These are phyloP conservation scores for Mareca penelope DNA, from an alignment of 2,797 vertebrate species.

Conservation along the genomic window DNA sequence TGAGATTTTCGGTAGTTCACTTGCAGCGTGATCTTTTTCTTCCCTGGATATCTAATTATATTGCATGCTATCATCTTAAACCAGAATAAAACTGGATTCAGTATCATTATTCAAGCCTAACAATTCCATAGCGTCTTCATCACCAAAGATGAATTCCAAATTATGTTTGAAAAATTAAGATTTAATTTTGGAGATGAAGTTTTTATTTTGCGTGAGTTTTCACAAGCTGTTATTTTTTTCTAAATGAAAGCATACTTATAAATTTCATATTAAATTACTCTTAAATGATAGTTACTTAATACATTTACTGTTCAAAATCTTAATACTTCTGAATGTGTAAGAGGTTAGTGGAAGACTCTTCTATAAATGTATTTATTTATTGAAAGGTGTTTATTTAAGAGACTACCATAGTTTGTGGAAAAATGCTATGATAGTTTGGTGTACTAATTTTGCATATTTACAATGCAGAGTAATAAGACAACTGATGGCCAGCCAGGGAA, in stretches of 20 bases:
- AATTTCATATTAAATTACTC: background rate
- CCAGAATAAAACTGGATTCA: background rate
- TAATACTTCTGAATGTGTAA: background rate
- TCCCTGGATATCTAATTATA: background rate
- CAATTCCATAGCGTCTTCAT: background rate
- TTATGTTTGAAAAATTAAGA: background rate
- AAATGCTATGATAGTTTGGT: background rate
- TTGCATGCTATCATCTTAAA: background rate
- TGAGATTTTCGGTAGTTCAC: background rate
- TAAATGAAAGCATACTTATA: background rate
- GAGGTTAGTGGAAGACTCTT: background rate
- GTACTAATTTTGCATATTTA: background rate
- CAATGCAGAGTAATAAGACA: slow-evolving; percentile 80
- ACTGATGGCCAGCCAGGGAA: slow-evolving; percentile 77
- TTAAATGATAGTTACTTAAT: background rate
- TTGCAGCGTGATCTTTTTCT: background rate
- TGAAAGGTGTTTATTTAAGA: background rate
- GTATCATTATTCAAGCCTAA: background rate
- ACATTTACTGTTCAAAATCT: background rate
- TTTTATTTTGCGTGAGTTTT: background rate
- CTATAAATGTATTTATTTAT: background rate
- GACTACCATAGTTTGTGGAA: background rate
- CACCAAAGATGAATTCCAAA: background rate
- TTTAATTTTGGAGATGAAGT: background rate
- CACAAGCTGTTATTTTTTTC: background rate